A percentile compares a stretch with the other conserved stretches of the same genome.
These are phyloP conservation scores for Scarus forsteni DNA, from an alignment of 2,797 vertebrate species.

Conservation along the genomic window DNA sequence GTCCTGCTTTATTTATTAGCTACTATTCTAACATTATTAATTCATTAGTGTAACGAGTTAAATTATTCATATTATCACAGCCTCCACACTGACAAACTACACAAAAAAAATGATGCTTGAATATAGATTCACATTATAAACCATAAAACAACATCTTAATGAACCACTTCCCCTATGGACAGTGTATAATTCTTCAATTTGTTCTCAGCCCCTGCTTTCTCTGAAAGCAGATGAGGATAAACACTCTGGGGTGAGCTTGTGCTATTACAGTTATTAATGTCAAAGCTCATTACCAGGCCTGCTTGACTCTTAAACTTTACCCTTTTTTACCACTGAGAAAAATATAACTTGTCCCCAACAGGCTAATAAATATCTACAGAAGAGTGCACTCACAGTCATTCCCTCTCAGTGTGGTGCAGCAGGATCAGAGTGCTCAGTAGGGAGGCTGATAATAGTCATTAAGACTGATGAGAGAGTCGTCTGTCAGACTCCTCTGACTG, in stretches of 20 bases:
- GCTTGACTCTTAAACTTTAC: constrained; percentile 4
- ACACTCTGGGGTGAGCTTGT: background rate
- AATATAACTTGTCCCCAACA: constrained; percentile 32
- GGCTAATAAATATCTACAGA: constrained; percentile 19
- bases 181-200: constrained; percentile 8
- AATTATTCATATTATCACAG: too few species aligned
- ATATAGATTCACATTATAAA: too few species aligned
- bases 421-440: constrained; percentile 48
- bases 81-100: too few species aligned
- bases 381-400: constrained; percentile 12
- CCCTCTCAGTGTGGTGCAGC: constrained; percentile 30
- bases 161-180: too few species aligned
- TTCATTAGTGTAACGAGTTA: too few species aligned
- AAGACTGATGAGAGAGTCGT: constrained; percentile 49
- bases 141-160: too few species aligned
- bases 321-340: constrained; percentile 28
- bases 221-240: background rate
- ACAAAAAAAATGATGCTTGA: too few species aligned
- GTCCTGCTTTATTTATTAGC: too few species aligned
- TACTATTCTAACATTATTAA: too few species aligned
- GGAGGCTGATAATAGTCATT: constrained; percentile 64
- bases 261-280: background rate
- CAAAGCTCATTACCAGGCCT: background rate
- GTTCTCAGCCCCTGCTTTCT: background rate
- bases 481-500: constrained; percentile 28